Base-by-base conservation (phyloP, 2,797 vertebrate genomes). In the Pseudopleuronectes americanus region DNA sequence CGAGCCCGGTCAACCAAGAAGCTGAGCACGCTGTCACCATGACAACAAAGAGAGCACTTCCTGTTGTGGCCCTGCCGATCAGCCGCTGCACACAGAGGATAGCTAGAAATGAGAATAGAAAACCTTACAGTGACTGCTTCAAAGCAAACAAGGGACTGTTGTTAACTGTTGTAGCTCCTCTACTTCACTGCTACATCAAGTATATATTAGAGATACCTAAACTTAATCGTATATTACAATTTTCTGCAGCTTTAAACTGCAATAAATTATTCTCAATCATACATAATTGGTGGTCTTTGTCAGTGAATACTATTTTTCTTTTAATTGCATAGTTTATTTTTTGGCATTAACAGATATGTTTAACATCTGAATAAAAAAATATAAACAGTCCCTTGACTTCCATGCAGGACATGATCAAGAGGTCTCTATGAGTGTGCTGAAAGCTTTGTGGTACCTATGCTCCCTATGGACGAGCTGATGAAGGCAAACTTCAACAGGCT, bases 401-500 rank as follows among this genome's bases (percentile, higher is more conserved):
- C 8, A 9, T 23, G 31, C 13, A 51, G 33, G 64, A 57, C 7
- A 21, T 53, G 26, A 24, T 33, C 21, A 17, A 12, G 48, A 24
- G 10, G 14, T 55, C 1, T 65, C 6, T 14, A 1, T 28, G 22
- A 53, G 57, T 48, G 24, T 1, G 19, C n/a, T 66, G 61, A 24
- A 4, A 24, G 52, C 21, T 53, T 31, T 43, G 17, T 2, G 13
- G 28, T 89, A 94, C 94, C 92, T 78, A 94, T 71, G 68, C 94
- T 94, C 54, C 94, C 94, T n/a, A 93, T 87, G 4, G 94, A 95
- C 16, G 94, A 95, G 28, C 86, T 89, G 70, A 95, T 90, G 81
- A 94, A 94, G 63, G 92, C 84, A 65, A 94, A 94, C 84, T 95
- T 95, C 28, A 95, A 87, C 80, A 95, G 78, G 79, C 92, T 94